Conservation (phyloP, 2,797 vertebrate species). For the Valencia hispanica region DNA sequence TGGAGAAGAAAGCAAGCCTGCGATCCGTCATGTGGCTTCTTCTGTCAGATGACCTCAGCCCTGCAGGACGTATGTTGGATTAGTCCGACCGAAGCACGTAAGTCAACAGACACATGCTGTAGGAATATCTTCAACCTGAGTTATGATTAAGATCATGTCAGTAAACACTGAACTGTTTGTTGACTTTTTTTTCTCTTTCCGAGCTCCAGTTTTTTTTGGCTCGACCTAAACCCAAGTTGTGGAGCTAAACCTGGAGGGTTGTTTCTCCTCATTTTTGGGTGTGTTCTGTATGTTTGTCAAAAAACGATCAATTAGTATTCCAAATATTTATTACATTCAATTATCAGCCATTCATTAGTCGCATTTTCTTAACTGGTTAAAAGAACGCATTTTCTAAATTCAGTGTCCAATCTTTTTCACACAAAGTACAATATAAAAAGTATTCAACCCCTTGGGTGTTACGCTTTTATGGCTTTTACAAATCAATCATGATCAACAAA, state of each 20-base stretch:
- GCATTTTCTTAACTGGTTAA: neutral
- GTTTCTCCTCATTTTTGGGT: neutral
- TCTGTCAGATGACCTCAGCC: slow-evolving; percentile 3
- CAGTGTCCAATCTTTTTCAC: neutral
- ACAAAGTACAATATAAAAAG: too few species aligned
- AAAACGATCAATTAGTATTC: too few species aligned
- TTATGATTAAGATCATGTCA: neutral
- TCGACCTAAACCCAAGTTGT: neutral
- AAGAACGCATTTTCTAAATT: neutral
- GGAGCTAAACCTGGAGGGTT: neutral
- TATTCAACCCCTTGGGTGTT: neutral
- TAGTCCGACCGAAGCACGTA: neutral
- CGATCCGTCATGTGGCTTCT: neutral
- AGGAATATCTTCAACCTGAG: neutral
- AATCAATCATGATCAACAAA: neutral
- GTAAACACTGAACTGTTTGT: neutral
- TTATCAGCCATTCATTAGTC: too few species aligned
- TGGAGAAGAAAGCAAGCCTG: neutral
- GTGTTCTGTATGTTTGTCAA: neutral
- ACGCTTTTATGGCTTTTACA: neutral
- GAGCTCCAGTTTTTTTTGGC: neutral
- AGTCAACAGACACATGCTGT: neutral
- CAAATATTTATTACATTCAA: too few species aligned
- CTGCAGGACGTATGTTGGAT: neutral
- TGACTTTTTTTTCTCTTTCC: neutral